These are phyloP conservation scores for Daubentonia madagascariensis DNA, from an alignment of 2,113 vertebrate genomes.

Conservation along the genomic window DNA sequence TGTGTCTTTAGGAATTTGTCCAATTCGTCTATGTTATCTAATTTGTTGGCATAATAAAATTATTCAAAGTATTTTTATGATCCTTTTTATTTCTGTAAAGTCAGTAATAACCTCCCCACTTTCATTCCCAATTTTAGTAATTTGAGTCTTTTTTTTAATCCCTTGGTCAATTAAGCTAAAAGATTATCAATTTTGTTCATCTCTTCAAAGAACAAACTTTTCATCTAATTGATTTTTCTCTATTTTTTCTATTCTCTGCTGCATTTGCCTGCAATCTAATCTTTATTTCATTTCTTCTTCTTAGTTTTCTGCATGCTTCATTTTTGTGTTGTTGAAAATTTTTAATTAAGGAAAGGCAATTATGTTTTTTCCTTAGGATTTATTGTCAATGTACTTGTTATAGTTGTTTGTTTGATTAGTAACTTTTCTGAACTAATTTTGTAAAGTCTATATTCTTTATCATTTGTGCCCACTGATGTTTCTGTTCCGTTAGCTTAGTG, in stretches of 20 bases:
- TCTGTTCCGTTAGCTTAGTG: neutral
- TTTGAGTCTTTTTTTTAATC: neutral
- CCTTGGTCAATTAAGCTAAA: neutral
- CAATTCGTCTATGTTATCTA: neutral
- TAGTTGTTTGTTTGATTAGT: neutral
- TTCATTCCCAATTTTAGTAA: neutral
- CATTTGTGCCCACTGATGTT: neutral
- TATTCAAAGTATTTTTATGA: neutral
- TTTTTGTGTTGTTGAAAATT: neutral
- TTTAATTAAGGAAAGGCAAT: too few relatives aligned
- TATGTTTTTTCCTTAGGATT: neutral
- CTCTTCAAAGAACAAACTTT: neutral
- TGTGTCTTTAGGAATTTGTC: neutral
- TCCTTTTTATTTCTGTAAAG: neutral
- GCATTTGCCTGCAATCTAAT: neutral
- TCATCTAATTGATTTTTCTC: neutral
- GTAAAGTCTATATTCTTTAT: neutral
- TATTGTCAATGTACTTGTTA: neutral
- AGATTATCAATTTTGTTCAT: neutral
- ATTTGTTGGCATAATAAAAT: neutral
- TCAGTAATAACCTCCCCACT: neutral
- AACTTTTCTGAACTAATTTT: neutral
- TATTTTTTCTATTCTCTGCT: neutral
- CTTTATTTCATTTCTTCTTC: neutral
- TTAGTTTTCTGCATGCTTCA: neutral